Base-by-base conservation (phyloP, 30 jellyfish, hydroid and myxozoan genomes). In the Aurelia aurita complex sp. Pacific region DNA sequence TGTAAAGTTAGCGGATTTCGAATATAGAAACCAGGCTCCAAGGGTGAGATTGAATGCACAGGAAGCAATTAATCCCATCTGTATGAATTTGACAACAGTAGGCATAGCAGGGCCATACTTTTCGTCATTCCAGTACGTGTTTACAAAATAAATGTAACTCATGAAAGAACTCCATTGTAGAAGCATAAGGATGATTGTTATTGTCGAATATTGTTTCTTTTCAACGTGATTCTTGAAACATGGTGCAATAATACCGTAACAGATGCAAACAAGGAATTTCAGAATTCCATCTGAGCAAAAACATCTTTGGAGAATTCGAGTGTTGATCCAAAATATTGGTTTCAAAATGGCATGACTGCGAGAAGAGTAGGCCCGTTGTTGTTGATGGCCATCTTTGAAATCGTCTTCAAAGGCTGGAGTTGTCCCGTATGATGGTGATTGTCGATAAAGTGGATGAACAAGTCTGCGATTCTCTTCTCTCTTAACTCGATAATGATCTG, bases 21-120 rank as follows among this genome's bases (percentile, higher is more conserved):
- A 66, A 23, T 66, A 66, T 23, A 66, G 76, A 66, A 66, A 66
- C 76, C 76, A 66, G 1, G 76, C 76, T 13, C 38, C 38, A 4
- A 66, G 36, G 6, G 43, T 46, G 19, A 66, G n/a, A 23, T 66
- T 66, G 43, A 66, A 66, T 19, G 76, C 76, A 66, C 76, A 13
- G n/a, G 76, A 66, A 23, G 76, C 76, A 66, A 66, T 46, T 23
- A 66, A 19, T n/a, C 76, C 76, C 38, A 66, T 66, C n/a, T 66
- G 76, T 16, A 66, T 66, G 9, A 66, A 40, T 66, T 66, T 66
- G 18, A 66, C 76, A 5, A 46, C 43, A 46, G 54, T 66, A 5
- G 76, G 76, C 76, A 66, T 66, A 15, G 38, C 4, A 23, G 54
- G 17, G 16, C 43, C 18, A 46, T 66, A 66, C 76, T 16, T 23